Evolutionary conservation across 2,113 vertebrate species (phyloP).

Genomic region (Thamnophis sirtalis): DNA sequence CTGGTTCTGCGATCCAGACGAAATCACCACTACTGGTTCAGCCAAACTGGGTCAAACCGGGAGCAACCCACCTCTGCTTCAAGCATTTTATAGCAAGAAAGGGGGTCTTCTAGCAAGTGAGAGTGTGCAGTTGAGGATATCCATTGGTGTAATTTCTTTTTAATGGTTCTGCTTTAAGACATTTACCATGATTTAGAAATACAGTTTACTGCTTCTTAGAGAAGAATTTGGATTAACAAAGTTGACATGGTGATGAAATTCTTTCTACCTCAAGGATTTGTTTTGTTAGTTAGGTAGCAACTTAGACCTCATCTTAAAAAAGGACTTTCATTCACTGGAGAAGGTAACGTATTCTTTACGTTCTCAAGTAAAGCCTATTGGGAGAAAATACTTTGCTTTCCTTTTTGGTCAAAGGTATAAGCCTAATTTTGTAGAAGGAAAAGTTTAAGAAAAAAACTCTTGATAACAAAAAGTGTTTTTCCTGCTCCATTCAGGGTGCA

Average conservation of each 20-base stretch:
- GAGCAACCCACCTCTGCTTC: too few species aligned
- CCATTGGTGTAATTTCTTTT: slow-evolving; percentile 13
- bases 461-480: slow-evolving; percentile 49
- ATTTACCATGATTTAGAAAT: slow-evolving; percentile 22
- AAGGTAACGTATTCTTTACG: slow-evolving; percentile 39
- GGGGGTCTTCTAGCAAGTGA: background rate
- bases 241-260: slow-evolving; percentile 27
- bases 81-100: background rate
- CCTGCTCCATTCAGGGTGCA: slow-evolving; percentile 49
- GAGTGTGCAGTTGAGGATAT: background rate
- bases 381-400: slow-evolving; percentile 14
- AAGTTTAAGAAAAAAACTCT: slow-evolving; percentile 31
- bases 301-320: slow-evolving; percentile 38
- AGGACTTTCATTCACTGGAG: slow-evolving; percentile 46
- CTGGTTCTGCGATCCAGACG: too few species aligned
- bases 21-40: too few species aligned
- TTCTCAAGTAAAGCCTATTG: slow-evolving; percentile 45
- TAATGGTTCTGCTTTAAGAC: background rate
- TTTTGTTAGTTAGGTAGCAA: slow-evolving; percentile 55
- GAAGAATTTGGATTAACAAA: slow-evolving; percentile 51
- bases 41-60: too few species aligned
- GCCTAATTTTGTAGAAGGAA: slow-evolving; percentile 11
- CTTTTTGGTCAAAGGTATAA: slow-evolving; percentile 29
- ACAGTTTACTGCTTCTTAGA: slow-evolving; percentile 35
- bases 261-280: slow-evolving; percentile 52